These are phyloP conservation scores for Hucho hucho DNA, from an alignment of 2,113 vertebrate genomes.

Conservation along the genomic window DNA sequence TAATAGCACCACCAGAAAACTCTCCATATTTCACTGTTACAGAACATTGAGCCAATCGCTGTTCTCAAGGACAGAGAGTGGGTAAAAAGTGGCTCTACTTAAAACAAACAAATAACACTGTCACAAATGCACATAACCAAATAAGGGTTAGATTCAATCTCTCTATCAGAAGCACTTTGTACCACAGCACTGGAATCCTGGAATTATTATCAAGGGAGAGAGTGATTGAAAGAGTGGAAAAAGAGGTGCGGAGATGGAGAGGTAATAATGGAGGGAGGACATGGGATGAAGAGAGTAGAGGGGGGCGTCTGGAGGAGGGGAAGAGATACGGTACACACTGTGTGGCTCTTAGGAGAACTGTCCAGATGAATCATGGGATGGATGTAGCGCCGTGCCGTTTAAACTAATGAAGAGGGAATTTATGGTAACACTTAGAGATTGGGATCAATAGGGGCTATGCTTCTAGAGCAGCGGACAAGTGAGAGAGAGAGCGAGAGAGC, in stretches of 20 bases:
- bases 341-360: slow-evolving; percentile 34
- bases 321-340: slow-evolving; percentile 8
- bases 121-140: slow-evolving; percentile 60
- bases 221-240: slow-evolving; percentile 23
- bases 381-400: slow-evolving; percentile 48
- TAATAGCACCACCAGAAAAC: slow-evolving; percentile 2
- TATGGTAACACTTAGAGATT: slow-evolving; percentile 78
- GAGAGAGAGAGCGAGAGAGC: background rate
- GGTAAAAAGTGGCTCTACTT: slow-evolving; percentile 35
- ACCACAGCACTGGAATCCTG: slow-evolving; percentile 58
- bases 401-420: slow-evolving; percentile 71
- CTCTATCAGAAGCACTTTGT: slow-evolving; percentile 64
- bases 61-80: slow-evolving; percentile 26
- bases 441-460: slow-evolving; percentile 66
- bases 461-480: slow-evolving; percentile 44
- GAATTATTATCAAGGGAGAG: slow-evolving; percentile 52
- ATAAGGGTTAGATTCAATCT: slow-evolving; percentile 70
- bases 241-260: slow-evolving; percentile 35
- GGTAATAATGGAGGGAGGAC: slow-evolving; percentile 41
- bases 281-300: slow-evolving; percentile 26
- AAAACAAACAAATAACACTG: slow-evolving; percentile 46
- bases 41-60: slow-evolving; percentile 35
- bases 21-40: background rate
- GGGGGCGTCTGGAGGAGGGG: slow-evolving; percentile 21
- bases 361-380: slow-evolving; percentile 55